Conservation (phyloP, 2,113 vertebrate species). For the Orthochromis malagaraziensis region DNA sequence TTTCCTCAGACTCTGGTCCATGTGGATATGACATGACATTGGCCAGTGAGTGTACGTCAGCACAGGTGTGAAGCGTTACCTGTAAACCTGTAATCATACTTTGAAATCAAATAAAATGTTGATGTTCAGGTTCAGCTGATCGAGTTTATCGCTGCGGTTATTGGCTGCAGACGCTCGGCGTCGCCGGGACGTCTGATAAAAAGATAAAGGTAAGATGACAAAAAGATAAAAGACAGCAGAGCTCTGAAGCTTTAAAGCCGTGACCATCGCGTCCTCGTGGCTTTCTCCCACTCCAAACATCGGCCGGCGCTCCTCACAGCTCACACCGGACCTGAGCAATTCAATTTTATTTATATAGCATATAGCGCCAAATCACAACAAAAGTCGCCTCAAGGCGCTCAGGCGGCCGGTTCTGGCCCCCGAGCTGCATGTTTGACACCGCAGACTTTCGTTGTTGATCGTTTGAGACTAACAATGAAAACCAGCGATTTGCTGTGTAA, state of each 20-base stretch:
- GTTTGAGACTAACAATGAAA: background rate
- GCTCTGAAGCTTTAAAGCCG: background rate
- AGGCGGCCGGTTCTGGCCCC: background rate
- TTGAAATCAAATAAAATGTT: background rate
- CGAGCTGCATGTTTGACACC: background rate
- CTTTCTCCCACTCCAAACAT: background rate
- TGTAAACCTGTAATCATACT: background rate
- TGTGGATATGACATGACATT: background rate
- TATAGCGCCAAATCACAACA: background rate
- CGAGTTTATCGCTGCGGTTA: background rate
- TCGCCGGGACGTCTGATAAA: background rate
- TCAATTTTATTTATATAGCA: background rate
- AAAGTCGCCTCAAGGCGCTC: rapidly evolving
- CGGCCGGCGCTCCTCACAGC: background rate
- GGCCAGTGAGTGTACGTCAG: background rate
- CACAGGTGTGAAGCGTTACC: background rate
- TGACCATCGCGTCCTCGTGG: background rate
- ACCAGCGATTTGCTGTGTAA: background rate
- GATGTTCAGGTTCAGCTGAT: background rate
- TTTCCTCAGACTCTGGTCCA: background rate
- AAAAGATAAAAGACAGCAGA: background rate
- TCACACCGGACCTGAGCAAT: background rate
- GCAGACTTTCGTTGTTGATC: rapidly evolving
- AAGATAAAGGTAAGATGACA: background rate
- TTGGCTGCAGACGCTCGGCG: background rate